Evolutionary conservation across 1,140 invertebrate genomes (phyloP), one percentile per base, ranked within the genome.

Genomic region (Pseudobourletiella spinata): DNA sequence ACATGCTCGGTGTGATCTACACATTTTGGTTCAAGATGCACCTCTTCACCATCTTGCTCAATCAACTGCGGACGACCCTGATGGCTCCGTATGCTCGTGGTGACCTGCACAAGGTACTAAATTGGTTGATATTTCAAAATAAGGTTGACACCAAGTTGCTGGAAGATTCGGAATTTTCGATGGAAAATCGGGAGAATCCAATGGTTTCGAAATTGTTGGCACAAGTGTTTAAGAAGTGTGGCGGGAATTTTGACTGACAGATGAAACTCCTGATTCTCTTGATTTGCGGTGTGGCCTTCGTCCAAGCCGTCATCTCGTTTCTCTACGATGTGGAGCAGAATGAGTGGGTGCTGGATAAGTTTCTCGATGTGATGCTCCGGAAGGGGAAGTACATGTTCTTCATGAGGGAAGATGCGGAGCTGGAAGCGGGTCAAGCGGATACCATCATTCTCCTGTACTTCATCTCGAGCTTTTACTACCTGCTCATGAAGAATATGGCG

Each of bases 381-480:
- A 24, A 8, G n/a, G 48, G 48, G n/a, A 51, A 56, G 26, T 32
- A 56, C 29, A 56, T 56, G 52, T 56, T 56, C 14, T 56, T 56
- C 32, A 39, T 56, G 14, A 11, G 3, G 3, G 28, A 8, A 14
- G 26, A 32, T 11, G 28, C 3, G 8, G 20, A 56, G 22, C n/a
- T 56, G 11, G 22, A 24, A 3, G 18, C 32, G 22, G 14, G 16
- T 8, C 8, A 35, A 20, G 20, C 52, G 3, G 14, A 3, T 3
- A 20, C 22, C 26, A n/a, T 56, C 52, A 35, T 18, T 4, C 2
- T 56, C 26, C 52, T 56, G 14, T 56, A 32, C 28, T 32, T 56
- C 52, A 29, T 56, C 8, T 16, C 52, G 15, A 30, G 4, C 3
- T 56, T 56, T 3, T 56, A 35, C 24, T 16, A 24, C 6, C 29